Base-by-base conservation (phyloP, 2,888 invertebrate species). In the Heliconius charithonia region DNA sequence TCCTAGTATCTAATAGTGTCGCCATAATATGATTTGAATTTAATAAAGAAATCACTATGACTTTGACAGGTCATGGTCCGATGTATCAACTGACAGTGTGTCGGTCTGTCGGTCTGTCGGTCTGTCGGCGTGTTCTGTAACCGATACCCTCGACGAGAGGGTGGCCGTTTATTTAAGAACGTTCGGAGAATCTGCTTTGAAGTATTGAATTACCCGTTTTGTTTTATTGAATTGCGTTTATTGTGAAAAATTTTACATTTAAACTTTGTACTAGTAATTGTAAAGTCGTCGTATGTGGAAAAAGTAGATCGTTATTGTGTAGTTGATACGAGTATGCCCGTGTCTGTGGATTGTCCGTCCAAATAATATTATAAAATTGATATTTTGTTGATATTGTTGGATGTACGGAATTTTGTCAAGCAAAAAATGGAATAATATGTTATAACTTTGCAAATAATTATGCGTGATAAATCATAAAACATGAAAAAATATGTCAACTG, bases 121-220 rank as follows among this genome's bases (percentile, higher is more conserved):
- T 67, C 59, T 72, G 56, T 76, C 79, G 82, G 77, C 69, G 76
- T 65, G 76, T 77, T 81, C 78, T 89, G 92, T 87, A 92, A 92
- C 89, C 82, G 91, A 92, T 87, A 91, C 82, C 65, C 77, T 77
- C 85, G 81, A 79, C 75, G 77, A 79, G 84, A 85, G 87, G 91
- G 91, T 92, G 91, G 92, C 90, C 91, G 89, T 87, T 82, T 89
- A 88, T 88, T 88, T 87, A 84, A 84, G 87, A 87, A 83, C 85
- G 83, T 92, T 92, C 91, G 87, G 84, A 86, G 92, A 91, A 91
- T 85, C 83, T 69, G 77, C 73, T 65, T 81, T 81, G 78, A 80
- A 77, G 85, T 87, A 87, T 90, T 86, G 79, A 62, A 83, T 90
- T 90, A 87, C 89, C 74, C 32, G 4, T 67, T 67, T 41, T 25